Percentiles rank a stretch among this genome's conserved stretches.
Conservation (phyloP, 1,140 invertebrate species). For the Calephelis nemesis region DNA sequence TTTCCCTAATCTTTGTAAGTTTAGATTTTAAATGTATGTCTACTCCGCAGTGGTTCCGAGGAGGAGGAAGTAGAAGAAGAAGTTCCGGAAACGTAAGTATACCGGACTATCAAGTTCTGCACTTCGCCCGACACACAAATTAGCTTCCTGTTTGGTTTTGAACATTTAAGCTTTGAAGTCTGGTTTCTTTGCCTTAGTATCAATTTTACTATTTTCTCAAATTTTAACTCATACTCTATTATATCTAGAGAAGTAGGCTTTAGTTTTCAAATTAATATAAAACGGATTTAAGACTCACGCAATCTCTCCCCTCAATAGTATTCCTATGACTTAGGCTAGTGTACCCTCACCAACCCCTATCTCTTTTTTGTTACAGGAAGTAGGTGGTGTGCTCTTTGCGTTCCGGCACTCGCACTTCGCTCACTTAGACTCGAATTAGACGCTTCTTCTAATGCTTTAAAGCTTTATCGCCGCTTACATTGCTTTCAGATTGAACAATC, state of each 20-base stretch:
- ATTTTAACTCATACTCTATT: conserved; percentile 39
- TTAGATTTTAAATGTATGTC: conserved; percentile 30
- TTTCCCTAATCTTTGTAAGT: conserved; percentile 21
- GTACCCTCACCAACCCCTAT: conserved; percentile 71
- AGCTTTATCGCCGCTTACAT: conserved; percentile 55
- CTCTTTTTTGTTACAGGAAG: conserved; percentile 81
- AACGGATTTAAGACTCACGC: conserved; percentile 31
- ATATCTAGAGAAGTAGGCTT: conserved; percentile 41
- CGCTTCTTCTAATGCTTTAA: conserved; percentile 62
- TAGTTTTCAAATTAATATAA: conserved; percentile 32
- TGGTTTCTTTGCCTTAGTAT: conserved; percentile 54
- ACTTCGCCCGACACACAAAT: conserved; percentile 8
- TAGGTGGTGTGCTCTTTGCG: conserved; percentile 78
- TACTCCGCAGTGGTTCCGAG: conserved; percentile 79
- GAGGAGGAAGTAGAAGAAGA: conserved; percentile 85
- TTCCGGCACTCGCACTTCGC: conserved; percentile 68
- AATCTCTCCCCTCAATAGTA: conserved; percentile 23
- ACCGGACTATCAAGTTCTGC: background rate
- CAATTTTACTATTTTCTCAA: background rate
- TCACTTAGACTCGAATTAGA: conserved; percentile 69
- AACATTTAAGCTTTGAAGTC: conserved; percentile 61
- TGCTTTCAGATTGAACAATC: conserved; percentile 55
- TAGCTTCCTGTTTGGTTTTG: conserved; percentile 57
- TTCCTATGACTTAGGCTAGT: conserved; percentile 45
- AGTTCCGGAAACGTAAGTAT: conserved; percentile 85